These are phyloP conservation scores for Ligdia adustata DNA, from an alignment of 2,888 invertebrate species.

Conservation along the genomic window DNA sequence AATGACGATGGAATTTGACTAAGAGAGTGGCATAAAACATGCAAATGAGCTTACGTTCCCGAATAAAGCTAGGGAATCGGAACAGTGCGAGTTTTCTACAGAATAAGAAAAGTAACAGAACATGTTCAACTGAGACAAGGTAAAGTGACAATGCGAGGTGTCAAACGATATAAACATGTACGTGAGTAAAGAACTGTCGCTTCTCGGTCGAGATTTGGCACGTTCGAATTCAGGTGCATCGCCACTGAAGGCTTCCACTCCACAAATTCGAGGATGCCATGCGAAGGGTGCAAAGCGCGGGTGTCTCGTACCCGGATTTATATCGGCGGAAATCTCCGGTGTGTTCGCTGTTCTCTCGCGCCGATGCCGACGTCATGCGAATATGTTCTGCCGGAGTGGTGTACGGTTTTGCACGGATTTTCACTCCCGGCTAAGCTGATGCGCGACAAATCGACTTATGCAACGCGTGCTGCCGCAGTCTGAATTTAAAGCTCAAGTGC, in stretches of 20 bases:
- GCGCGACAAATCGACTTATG: conserved; percentile 49
- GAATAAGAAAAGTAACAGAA: conserved; percentile 25
- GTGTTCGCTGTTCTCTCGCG: conserved; percentile 73
- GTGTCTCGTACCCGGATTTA: conserved; percentile 74
- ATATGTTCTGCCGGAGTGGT: conserved; percentile 58
- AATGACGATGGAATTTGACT: neutral
- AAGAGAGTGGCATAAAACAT: conserved; percentile 17
- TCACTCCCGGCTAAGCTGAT: conserved; percentile 49
- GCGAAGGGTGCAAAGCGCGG: conserved; percentile 63
- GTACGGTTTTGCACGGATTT: conserved; percentile 59
- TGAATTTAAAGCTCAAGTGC: conserved; percentile 38
- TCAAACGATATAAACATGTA: conserved; percentile 43
- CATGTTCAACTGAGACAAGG: conserved; percentile 26
- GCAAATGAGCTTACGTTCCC: conserved; percentile 12
- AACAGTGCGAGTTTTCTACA: conserved; percentile 9
- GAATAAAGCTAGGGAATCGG: neutral
- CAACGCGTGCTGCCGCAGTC: conserved; percentile 24
- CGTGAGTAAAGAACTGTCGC: conserved; percentile 38
- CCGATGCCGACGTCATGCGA: conserved; percentile 58
- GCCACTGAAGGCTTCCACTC: conserved; percentile 56
- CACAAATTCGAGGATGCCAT: conserved; percentile 71
- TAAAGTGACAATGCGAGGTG: conserved; percentile 38
- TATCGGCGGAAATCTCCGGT: conserved; percentile 72
- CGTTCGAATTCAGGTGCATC: conserved; percentile 66
- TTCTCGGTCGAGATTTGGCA: conserved; percentile 55